phyloP scores from a whole-genome alignment of 1,140 invertebrate genomes.

The Mycetomoellerius zeteki region DNA sequence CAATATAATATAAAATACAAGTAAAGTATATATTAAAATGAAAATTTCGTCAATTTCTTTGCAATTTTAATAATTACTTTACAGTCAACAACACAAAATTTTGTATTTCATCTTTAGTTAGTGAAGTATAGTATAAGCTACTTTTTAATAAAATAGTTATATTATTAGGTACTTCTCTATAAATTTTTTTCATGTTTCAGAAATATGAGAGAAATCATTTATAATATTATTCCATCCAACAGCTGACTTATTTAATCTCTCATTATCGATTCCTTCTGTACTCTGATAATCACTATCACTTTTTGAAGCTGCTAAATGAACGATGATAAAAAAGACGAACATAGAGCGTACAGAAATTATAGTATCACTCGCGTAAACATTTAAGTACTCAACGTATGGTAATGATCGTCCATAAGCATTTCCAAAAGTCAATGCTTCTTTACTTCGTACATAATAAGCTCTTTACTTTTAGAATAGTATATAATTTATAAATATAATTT shows the following conservation, averaged over 20 bases:
- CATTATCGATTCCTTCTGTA: neutral
- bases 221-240: neutral
- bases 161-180: neutral
- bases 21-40: neutral
- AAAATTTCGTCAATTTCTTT: neutral
- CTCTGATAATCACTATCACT: neutral
- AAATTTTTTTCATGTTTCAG: neutral
- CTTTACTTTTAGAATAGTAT: neutral
- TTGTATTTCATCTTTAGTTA: neutral
- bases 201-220: conserved; percentile 2
- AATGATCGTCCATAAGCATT: conserved; percentile 2
- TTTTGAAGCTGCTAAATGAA: neutral
- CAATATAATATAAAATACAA: conserved; percentile 5
- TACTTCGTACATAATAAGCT: neutral
- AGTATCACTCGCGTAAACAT: conserved; percentile 1
- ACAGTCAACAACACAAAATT: neutral
- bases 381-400: conserved; percentile 50
- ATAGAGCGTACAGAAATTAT: neutral
- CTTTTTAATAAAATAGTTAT: neutral
- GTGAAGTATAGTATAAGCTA: neutral
- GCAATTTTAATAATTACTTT: conserved; percentile 14
- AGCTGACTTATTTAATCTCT: neutral
- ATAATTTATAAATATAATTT: neutral
- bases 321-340: neutral
- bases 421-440: neutral